These are phyloP conservation scores for Sprattus sprattus DNA, from an alignment of 2,113 vertebrate species.

Conservation along the genomic window DNA sequence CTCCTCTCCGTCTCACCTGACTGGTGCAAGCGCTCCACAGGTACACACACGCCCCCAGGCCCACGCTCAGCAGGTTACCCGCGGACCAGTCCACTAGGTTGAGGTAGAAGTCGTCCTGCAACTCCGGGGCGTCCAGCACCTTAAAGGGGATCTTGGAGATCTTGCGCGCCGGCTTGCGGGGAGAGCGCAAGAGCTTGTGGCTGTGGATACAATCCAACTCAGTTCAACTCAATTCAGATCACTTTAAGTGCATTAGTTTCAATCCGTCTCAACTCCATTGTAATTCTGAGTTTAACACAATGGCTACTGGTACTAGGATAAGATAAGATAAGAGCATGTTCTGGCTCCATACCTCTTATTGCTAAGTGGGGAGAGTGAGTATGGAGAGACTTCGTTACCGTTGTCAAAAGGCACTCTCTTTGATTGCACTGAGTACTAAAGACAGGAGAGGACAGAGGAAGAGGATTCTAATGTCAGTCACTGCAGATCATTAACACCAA, in stretches of 20 bases:
- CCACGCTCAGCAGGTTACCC: slow-evolving; percentile 62
- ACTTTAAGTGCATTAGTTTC: too few species aligned
- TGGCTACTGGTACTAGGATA: too few species aligned
- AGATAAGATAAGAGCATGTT: too few species aligned
- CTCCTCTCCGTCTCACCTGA: slow-evolving; percentile 47
- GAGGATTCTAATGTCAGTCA: background rate
- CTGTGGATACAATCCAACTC: slow-evolving; percentile 27
- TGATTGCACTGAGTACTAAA: slow-evolving; percentile 74
- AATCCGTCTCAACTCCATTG: too few species aligned
- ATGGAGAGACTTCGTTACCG: slow-evolving; percentile 74
- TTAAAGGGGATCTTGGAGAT: slow-evolving; percentile 68
- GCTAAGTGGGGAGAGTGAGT: slow-evolving; percentile 79
- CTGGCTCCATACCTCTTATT: slow-evolving; percentile 72
- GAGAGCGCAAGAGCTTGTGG: slow-evolving; percentile 62
- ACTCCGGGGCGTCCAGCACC: slow-evolving; percentile 62
- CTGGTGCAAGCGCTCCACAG: slow-evolving; percentile 66
- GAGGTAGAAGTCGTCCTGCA: slow-evolving; percentile 66
- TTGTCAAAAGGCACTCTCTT: slow-evolving; percentile 77
- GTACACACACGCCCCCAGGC: slow-evolving; percentile 63
- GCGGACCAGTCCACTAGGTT: slow-evolving; percentile 66
- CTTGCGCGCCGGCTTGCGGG: slow-evolving; percentile 61
- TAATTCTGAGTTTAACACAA: too few species aligned
- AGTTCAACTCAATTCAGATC: too few species aligned
- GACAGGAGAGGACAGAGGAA: slow-evolving; percentile 10
- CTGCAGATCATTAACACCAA: background rate